phyloP scores from a whole-genome alignment of 2,113 vertebrate species.

The Mobula birostris region DNA sequence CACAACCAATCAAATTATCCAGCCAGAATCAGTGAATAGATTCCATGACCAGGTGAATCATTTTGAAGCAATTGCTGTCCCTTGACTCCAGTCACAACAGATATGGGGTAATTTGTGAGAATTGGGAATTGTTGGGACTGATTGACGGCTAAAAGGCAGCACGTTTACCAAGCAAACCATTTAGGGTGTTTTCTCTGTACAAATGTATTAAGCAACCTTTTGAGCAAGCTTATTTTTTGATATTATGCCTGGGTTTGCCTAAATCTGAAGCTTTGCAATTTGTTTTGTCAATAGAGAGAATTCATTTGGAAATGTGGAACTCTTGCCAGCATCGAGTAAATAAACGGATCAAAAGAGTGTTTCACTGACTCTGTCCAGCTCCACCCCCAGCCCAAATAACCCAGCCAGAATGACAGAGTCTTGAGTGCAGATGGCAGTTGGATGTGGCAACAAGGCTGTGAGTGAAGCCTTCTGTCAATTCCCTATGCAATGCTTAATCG shows the following conservation, averaged over 20 bases:
- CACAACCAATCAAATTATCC: background rate
- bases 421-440: background rate
- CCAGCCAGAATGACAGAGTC: background rate
- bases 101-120: background rate
- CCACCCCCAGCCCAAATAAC: background rate
- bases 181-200: no score
- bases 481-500: background rate
- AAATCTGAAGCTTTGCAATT: background rate
- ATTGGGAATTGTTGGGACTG: background rate
- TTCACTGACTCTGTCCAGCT: background rate
- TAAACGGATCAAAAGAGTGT: background rate
- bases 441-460: background rate
- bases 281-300: background rate
- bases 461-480: constrained; percentile 11
- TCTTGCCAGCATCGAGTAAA: background rate
- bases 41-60: background rate
- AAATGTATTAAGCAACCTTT: background rate
- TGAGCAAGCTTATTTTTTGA: background rate
- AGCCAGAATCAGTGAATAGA: background rate
- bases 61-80: background rate
- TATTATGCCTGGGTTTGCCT: background rate
- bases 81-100: background rate
- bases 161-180: background rate
- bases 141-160: background rate
- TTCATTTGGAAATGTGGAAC: background rate